Evolutionary conservation across 2,797 vertebrate genomes (phyloP), one percentile per base, ranked within the genome.

Genomic region (Parotocinclus haroldoi): DNA sequence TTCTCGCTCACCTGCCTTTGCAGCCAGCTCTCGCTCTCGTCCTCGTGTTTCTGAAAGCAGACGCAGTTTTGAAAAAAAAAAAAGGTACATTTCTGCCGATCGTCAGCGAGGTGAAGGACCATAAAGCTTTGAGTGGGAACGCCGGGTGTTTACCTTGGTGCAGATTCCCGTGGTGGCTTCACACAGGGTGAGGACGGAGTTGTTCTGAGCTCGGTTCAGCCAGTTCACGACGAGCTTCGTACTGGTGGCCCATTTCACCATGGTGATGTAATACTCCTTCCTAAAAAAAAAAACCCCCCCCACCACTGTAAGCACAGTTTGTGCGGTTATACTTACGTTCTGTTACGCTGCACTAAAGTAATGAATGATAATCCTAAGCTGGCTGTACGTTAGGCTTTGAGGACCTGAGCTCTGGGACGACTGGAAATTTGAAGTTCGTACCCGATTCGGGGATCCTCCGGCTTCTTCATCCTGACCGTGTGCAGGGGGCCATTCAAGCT

Each of bases 191-290:
- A 99, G 86, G 83, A 99, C 95, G 7, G 97, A 99, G 81, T 96
- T 92, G 14, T 99, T 99, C 89, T 99, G 97, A 0, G 93, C 95
- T 69, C 97, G 85, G 90, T 96, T 99, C 77, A 99, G 85, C 97
- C 97, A 99, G 86, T 96, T 99, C 37, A 99, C 93, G 3, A 95
- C 95, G 73, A 99, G 91, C 80, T 98, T 98, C 79, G 96, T 99
- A 84, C 93, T 98, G 66, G 95, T 96, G 44, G 96, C 95, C 97
- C 97, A 99, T 36, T 93, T 97, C 78, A 99, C 97, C 94, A 97
- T 94, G 58, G 95, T 98, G 81, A 99, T 89, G 72, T 99, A 99
- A 85, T 94, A 93, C 51, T 99, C 96, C 74, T 92, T 96, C 78
- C 88, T 90, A 72, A 16, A 80, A n/a, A n/a, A n/a, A n/a, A n/a